These are phyloP conservation scores for Microcaecilia unicolor DNA, from an alignment of 2,797 vertebrate genomes.

Conservation along the genomic window DNA sequence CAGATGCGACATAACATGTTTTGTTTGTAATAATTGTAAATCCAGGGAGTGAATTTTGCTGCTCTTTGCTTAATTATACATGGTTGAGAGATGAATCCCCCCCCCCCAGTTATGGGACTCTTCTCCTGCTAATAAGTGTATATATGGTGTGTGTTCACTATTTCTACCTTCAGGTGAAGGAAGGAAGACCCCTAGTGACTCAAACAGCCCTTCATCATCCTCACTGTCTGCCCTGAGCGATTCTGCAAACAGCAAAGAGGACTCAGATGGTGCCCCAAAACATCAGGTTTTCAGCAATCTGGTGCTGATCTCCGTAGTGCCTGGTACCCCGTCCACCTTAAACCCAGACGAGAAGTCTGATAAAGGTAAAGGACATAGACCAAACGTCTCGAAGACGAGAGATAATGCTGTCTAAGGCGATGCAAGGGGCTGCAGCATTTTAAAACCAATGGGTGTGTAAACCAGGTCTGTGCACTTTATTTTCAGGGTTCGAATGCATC, in stretches of 20 bases:
- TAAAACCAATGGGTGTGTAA: not conserved
- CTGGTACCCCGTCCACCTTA: constrained; percentile 78
- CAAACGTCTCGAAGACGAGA: too few species aligned
- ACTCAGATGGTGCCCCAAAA: constrained; percentile 74
- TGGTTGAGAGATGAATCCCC: too few species aligned
- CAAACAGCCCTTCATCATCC: constrained; percentile 89
- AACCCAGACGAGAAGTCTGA: constrained; percentile 86
- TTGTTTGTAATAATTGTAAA: too few species aligned
- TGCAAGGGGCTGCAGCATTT: constrained; percentile 24
- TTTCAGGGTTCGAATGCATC: constrained; percentile 92
- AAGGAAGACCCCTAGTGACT: constrained; percentile 75
- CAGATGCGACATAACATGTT: too few species aligned
- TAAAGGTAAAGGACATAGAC: constrained; percentile 64
- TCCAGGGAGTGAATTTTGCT: too few species aligned
- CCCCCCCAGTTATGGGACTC: not conserved
- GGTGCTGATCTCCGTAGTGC: constrained; percentile 80
- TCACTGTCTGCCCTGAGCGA: constrained; percentile 93
- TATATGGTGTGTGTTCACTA: constrained; percentile 1
- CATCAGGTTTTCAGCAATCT: constrained; percentile 80
- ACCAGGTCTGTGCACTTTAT: not conserved
- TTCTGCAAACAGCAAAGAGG: constrained; percentile 91
- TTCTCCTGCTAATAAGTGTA: not conserved
- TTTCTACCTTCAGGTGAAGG: constrained; percentile 51
- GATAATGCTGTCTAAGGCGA: too few species aligned
- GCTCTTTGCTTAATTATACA: too few species aligned